Evolutionary conservation across 1,140 invertebrate genomes (phyloP).

Genomic region (Episyrphus balteatus): DNA sequence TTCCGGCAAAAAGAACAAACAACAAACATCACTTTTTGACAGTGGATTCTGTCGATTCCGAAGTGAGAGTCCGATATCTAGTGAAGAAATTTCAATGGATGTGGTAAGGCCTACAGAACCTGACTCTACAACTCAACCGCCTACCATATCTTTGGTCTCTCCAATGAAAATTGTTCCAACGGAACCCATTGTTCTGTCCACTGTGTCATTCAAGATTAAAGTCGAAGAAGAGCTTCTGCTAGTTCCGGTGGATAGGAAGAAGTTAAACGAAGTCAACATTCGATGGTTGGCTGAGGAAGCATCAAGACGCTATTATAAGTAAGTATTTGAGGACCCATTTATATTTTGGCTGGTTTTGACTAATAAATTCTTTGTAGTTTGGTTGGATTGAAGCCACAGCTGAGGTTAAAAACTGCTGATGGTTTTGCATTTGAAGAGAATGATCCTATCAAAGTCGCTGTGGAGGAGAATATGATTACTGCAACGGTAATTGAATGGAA

Average conservation of each 20-base stretch:
- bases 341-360: neutral
- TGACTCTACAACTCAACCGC: slow-evolving; percentile 28
- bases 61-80: slow-evolving; percentile 38
- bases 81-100: slow-evolving; percentile 21
- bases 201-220: slow-evolving; percentile 46
- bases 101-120: slow-evolving; percentile 21
- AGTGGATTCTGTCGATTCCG: slow-evolving; percentile 32
- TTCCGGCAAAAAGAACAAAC: slow-evolving; percentile 10
- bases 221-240: slow-evolving; percentile 51
- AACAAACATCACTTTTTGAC: slow-evolving; percentile 27
- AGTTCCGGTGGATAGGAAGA: slow-evolving; percentile 48
- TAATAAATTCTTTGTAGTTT: slow-evolving; percentile 38
- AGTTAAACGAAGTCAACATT: slow-evolving; percentile 47
- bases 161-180: slow-evolving; percentile 24
- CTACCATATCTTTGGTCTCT: slow-evolving; percentile 22
- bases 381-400: slow-evolving; percentile 48
- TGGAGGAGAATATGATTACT: slow-evolving; percentile 42
- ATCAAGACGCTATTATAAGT: slow-evolving; percentile 57
- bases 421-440: slow-evolving; percentile 53
- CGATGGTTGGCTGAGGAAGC: slow-evolving; percentile 59
- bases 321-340: slow-evolving; percentile 16
- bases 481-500: slow-evolving; percentile 52
- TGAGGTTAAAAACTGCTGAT: slow-evolving; percentile 52
- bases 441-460: slow-evolving; percentile 47
- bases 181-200: slow-evolving; percentile 14